A percentile compares a stretch with the other conserved stretches of the same genome.
These are phyloP conservation scores for Ericerus pela DNA, from an alignment of 1,140 invertebrate genomes.

Conservation along the genomic window DNA sequence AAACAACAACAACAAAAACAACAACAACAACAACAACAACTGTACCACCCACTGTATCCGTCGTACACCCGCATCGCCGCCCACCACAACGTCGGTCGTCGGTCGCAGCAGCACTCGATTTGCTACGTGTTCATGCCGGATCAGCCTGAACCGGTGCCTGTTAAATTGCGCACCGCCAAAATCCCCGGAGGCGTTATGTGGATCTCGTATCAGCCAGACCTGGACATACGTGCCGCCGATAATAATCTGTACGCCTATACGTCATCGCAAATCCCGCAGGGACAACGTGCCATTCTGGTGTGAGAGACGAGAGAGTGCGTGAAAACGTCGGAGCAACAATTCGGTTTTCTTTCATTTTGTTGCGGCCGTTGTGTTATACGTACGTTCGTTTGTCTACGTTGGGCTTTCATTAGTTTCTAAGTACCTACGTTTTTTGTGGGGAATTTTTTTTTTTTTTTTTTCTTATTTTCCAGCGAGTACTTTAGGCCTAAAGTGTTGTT, in stretches of 20 bases:
- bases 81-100: not conserved
- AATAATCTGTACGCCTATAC: not conserved
- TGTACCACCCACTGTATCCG: too few species aligned
- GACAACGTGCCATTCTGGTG: not conserved
- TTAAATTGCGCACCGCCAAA: not conserved
- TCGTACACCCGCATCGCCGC: not conserved
- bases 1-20: too few species aligned
- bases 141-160: not conserved
- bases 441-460: not conserved
- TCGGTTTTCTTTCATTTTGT: too few species aligned
- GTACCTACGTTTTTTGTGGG: not conserved
- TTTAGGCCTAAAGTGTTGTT: not conserved
- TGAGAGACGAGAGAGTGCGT: too few species aligned
- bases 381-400: not conserved
- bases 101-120: not conserved
- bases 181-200: conserved; percentile 7
- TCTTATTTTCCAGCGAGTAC: not conserved
- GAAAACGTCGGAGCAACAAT: too few species aligned
- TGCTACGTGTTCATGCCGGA: conserved; percentile 4
- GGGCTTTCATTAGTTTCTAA: conserved; percentile 2
- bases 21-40: too few species aligned
- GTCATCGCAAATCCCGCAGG: not conserved
- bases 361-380: not conserved
- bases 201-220: not conserved
- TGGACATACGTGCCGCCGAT: not conserved